Evolutionary conservation across 2,113 vertebrate species (phyloP).

Genomic region (Leptocoma aspasia): DNA sequence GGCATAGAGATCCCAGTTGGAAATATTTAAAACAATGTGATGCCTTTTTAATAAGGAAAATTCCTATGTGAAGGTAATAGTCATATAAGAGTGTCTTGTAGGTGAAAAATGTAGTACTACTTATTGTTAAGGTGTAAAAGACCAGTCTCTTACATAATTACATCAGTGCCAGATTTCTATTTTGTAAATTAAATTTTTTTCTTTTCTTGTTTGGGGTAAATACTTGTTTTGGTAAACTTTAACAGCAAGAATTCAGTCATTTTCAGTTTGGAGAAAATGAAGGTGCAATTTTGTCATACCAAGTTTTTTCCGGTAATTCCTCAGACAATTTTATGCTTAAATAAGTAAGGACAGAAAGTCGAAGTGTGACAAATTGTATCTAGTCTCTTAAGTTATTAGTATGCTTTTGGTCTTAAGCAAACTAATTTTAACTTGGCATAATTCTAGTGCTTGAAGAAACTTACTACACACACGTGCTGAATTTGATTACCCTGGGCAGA

Average conservation of each 20-base stretch:
- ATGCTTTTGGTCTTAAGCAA: background rate
- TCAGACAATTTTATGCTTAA: background rate
- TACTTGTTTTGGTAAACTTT: background rate
- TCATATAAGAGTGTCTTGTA: background rate
- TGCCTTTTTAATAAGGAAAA: background rate
- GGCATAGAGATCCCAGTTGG: background rate
- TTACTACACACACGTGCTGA: accelerated
- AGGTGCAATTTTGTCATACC: background rate
- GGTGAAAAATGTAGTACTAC: background rate
- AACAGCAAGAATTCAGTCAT: background rate
- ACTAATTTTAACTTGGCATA: background rate
- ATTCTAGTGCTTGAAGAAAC: background rate
- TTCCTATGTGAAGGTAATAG: background rate
- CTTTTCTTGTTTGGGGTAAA: background rate
- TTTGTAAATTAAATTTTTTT: background rate
- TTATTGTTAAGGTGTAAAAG: background rate
- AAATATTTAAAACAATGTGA: background rate
- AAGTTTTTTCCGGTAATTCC: background rate
- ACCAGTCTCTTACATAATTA: background rate
- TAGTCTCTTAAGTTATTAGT: background rate
- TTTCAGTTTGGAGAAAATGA: background rate
- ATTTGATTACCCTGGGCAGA: background rate
- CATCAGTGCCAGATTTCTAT: background rate
- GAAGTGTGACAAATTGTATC: background rate
- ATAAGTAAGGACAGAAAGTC: background rate